Evolutionary conservation across 2,797 vertebrate genomes (phyloP).

Genomic region (Catamblyrhynchus diadema): DNA sequence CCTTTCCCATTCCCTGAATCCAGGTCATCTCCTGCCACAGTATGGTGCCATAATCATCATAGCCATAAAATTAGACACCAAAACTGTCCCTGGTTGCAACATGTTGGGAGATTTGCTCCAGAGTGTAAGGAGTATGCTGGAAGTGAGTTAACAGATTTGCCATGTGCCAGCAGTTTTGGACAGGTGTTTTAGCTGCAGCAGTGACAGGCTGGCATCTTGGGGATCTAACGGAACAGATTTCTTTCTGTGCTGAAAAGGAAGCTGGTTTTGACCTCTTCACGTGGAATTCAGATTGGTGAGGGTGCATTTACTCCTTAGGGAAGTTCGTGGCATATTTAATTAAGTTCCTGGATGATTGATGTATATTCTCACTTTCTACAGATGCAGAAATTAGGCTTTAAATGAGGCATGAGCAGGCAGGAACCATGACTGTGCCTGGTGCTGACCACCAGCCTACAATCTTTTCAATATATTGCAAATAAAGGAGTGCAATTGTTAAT

Average conservation of each 20-base stretch:
- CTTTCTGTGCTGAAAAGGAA: background rate
- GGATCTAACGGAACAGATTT: background rate
- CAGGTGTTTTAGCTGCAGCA: background rate
- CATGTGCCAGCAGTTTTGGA: background rate
- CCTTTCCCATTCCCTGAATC: background rate
- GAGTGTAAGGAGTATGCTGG: background rate
- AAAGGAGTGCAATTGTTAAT: background rate
- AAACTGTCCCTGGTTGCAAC: background rate
- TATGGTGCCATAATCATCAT: rapidly evolving
- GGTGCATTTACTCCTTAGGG: background rate
- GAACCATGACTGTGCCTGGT: background rate
- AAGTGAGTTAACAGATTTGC: background rate
- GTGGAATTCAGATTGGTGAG: background rate
- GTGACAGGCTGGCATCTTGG: background rate
- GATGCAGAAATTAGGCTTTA: background rate
- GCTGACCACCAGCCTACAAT: background rate
- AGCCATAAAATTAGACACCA: background rate
- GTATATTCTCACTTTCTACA: background rate
- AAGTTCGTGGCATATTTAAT: background rate
- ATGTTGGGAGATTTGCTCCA: background rate
- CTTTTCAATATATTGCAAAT: background rate
- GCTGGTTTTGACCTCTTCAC: background rate
- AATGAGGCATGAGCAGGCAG: background rate
- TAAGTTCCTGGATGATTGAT: background rate
- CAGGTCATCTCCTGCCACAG: background rate